These are phyloP conservation scores for Stegana nigrithorax DNA, from an alignment of 2,888 invertebrate species.

Conservation along the genomic window DNA sequence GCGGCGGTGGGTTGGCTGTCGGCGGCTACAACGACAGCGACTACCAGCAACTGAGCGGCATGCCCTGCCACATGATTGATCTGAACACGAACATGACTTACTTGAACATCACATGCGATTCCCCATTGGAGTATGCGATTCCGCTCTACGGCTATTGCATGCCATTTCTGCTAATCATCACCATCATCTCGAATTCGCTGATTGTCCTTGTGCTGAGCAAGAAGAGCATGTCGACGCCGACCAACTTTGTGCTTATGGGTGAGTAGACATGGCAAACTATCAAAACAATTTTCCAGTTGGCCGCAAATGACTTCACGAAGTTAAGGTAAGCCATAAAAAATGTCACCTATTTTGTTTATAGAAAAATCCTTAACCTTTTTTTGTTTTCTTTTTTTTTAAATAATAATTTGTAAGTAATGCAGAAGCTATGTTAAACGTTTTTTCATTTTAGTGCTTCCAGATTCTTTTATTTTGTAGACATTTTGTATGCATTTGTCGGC, in stretches of 20 bases:
- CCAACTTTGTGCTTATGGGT: conserved; percentile 89
- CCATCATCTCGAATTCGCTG: conserved; percentile 90
- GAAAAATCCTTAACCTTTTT: too few species aligned
- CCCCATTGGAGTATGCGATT: conserved; percentile 62
- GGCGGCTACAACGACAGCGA: conserved; percentile 43
- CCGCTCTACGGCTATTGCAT: conserved; percentile 70
- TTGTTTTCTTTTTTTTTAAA: too few species aligned
- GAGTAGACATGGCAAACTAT: conserved; percentile 55
- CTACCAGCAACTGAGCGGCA: conserved; percentile 45
- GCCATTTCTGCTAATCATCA: conserved; percentile 86
- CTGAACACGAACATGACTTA: conserved; percentile 55
- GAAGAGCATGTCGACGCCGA: conserved; percentile 89
- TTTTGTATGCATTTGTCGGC: too few species aligned
- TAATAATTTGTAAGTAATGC: too few species aligned
- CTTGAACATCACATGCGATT: conserved; percentile 68
- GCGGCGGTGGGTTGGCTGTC: conserved; percentile 28
- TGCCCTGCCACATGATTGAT: conserved; percentile 49
- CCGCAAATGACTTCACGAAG: too few species aligned
- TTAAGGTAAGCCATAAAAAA: too few species aligned
- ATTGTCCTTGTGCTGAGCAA: conserved; percentile 91
- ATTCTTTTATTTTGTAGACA: too few species aligned
- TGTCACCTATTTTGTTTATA: too few species aligned
- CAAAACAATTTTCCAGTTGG: too few species aligned
- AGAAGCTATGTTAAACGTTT: too few species aligned
- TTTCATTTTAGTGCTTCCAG: too few species aligned